These are phyloP conservation scores for Agonopterix arenella DNA, from an alignment of 2,888 invertebrate genomes.

Conservation along the genomic window DNA sequence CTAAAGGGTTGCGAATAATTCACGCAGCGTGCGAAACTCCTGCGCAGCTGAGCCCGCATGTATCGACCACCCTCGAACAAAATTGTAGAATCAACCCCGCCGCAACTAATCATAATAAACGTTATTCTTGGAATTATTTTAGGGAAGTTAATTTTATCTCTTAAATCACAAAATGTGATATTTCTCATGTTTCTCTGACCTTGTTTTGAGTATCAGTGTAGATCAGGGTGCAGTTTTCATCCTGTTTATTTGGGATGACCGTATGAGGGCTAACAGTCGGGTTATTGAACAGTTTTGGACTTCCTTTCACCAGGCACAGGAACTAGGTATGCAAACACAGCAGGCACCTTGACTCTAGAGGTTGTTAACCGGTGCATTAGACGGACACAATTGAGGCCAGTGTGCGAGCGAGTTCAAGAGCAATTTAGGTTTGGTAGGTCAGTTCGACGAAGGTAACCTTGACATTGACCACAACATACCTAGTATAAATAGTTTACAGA, in stretches of 20 bases:
- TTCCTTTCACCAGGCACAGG: conserved; percentile 54
- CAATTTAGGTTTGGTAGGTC: conserved; percentile 77
- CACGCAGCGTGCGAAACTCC: conserved; percentile 35
- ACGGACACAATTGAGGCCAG: conserved; percentile 74
- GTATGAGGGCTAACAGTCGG: conserved; percentile 2
- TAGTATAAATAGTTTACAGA: too few relatives aligned
- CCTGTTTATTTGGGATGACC: too few relatives aligned
- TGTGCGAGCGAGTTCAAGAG: conserved; percentile 75
- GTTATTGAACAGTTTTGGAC: conserved; percentile 31
- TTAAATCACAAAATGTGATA: conserved; percentile 2
- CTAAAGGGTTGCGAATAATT: conserved; percentile 21
- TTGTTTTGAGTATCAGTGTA: background rate
- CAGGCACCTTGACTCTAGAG: conserved; percentile 74
- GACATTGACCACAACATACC: conserved; percentile 59
- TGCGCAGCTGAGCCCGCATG: conserved; percentile 70
- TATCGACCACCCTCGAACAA: conserved; percentile 57
- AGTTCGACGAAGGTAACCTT: conserved; percentile 76
- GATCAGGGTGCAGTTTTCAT: background rate
- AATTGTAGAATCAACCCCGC: conserved; percentile 16
- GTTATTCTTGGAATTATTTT: background rate
- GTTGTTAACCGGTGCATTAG: conserved; percentile 76
- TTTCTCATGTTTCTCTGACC: too few relatives aligned
- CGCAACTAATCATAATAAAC: conserved; percentile 9
- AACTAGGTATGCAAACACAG: conserved; percentile 61
- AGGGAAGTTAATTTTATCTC: too few relatives aligned